Evolutionary conservation across 2,797 vertebrate genomes (phyloP).

Genomic region (Liasis olivaceus): DNA sequence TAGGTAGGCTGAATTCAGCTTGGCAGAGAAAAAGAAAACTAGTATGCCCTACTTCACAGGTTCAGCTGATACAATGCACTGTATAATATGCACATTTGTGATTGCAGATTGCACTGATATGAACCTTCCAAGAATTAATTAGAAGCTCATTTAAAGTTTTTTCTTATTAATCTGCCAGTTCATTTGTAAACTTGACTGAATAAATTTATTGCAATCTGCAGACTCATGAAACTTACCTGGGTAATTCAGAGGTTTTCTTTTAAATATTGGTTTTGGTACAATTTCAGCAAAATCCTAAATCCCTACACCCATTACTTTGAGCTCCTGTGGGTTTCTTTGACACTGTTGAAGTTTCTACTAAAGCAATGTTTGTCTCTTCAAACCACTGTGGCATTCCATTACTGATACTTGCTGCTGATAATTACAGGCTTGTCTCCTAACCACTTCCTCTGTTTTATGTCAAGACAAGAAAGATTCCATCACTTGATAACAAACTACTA

Average conservation of each 20-base stretch:
- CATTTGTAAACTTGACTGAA: not conserved
- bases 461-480: conserved; percentile 56
- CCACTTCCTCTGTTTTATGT: conserved; percentile 65
- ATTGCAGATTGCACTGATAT: not conserved
- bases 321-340: conserved; percentile 45
- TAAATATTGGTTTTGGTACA: not conserved
- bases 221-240: not conserved
- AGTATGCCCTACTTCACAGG: not conserved
- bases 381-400: conserved; percentile 67
- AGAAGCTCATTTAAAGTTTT: not conserved
- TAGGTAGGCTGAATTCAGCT: not conserved
- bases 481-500: conserved; percentile 53
- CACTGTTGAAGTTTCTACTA: conserved; percentile 49
- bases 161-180: not conserved
- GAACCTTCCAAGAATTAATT: not conserved
- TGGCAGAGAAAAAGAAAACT: not conserved
- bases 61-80: not conserved
- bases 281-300: not conserved
- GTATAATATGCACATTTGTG: not conserved
- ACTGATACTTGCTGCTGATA: conserved; percentile 74
- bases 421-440: conserved; percentile 69
- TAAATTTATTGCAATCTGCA: not conserved
- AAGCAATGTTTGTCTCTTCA: conserved; percentile 65
- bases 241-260: not conserved
- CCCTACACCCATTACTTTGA: conserved; percentile 26